phyloP scores from a whole-genome alignment of 2,113 vertebrate genomes.

The Chionis minor region DNA sequence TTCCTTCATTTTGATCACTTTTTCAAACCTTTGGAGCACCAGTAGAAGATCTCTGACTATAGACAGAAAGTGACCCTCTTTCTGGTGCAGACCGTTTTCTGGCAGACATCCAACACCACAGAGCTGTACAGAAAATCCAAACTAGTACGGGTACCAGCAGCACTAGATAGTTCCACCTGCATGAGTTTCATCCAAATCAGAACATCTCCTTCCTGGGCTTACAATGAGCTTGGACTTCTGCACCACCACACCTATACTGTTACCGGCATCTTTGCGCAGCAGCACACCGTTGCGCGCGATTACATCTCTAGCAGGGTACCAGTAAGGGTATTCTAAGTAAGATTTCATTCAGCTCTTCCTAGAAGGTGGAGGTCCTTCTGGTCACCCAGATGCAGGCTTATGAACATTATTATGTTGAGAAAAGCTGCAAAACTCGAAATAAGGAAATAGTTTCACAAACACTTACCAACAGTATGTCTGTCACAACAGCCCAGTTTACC shows the following conservation, averaged over 20 bases:
- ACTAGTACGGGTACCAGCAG: neutral
- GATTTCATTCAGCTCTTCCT: neutral
- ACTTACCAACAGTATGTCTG: conserved; percentile 87
- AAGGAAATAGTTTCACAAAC: neutral
- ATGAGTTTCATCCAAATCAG: neutral
- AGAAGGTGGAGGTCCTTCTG: neutral
- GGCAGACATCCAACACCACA: neutral
- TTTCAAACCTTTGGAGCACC: neutral
- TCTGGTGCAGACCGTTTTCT: neutral
- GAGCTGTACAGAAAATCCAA: neutral
- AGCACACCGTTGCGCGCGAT: accelerated
- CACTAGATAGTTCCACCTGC: neutral
- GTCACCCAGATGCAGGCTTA: neutral
- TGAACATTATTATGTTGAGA: neutral
- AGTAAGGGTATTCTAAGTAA: neutral
- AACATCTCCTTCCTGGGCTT: neutral
- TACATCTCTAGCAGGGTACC: neutral
- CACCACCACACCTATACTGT: neutral
- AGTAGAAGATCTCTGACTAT: neutral
- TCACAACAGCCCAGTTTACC: conserved; percentile 84
- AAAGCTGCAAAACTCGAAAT: neutral
- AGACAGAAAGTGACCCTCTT: neutral
- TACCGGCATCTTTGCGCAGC: neutral
- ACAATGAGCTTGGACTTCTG: neutral
- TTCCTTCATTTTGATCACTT: neutral